Conservation (phyloP, 2,113 vertebrate genomes). For the Solea senegalensis region DNA sequence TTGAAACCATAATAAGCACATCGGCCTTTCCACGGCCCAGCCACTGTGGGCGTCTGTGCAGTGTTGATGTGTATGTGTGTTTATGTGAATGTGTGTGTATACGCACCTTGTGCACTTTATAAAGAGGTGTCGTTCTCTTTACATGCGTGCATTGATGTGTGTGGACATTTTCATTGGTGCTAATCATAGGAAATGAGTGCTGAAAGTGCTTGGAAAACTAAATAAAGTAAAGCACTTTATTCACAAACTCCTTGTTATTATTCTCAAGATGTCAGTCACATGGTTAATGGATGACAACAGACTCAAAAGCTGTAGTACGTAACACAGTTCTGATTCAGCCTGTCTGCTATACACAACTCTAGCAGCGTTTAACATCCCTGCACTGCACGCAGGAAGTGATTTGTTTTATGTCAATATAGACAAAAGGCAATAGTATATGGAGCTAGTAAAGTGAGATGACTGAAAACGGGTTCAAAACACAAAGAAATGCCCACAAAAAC, state of each 20-base stretch:
- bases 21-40: constrained; percentile 73
- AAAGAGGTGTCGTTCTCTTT: constrained; percentile 66
- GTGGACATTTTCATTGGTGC: constrained; percentile 80
- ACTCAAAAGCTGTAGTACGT: not conserved
- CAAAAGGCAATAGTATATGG: no score
- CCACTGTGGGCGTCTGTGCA: constrained; percentile 76
- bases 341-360: constrained; percentile 33
- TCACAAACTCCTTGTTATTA: constrained; percentile 37
- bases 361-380: no score
- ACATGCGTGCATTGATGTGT: constrained; percentile 70
- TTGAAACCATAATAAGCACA: constrained; percentile 77
- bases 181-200: constrained; percentile 68
- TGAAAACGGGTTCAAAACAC: no score
- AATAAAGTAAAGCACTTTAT: constrained; percentile 78
- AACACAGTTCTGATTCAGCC: constrained; percentile 3
- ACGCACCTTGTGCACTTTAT: constrained; percentile 76
- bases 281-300: not conserved
- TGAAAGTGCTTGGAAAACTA: constrained; percentile 72
- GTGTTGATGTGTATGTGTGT: constrained; percentile 64
- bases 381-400: no score
- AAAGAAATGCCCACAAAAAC: no score
- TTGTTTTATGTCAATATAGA: no score
- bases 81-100: constrained; percentile 46
- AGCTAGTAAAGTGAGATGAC: no score
- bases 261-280: constrained; percentile 10